Evolutionary conservation across 2,888 invertebrate genomes (phyloP).

Genomic region (Dusona sp.): DNA sequence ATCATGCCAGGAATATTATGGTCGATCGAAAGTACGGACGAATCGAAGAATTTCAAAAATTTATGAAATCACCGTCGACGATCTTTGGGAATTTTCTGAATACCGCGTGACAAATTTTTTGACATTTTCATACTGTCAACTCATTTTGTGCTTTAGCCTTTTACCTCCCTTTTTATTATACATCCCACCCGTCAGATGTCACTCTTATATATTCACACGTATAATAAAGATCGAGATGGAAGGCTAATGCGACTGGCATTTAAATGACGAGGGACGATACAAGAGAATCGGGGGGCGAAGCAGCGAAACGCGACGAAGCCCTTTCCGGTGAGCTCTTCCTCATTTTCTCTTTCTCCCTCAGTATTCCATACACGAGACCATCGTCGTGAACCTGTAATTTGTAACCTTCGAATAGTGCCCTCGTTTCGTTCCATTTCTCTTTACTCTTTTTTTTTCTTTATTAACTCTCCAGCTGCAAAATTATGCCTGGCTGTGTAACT

Average conservation of each 20-base stretch:
- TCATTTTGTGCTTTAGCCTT: conserved; percentile 34
- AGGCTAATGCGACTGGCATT: conserved; percentile 77
- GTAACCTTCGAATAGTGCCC: conserved; percentile 59
- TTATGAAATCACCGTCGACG: conserved; percentile 15
- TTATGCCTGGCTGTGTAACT: conserved; percentile 16
- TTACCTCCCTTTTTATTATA: conserved; percentile 23
- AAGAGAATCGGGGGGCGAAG: conserved; percentile 68
- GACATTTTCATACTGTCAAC: conserved; percentile 33
- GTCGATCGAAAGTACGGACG: not conserved
- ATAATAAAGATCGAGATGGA: conserved; percentile 38
- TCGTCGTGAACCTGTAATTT: conserved; percentile 58
- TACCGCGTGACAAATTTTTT: conserved; percentile 32
- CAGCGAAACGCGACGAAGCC: conserved; percentile 75
- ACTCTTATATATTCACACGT: conserved; percentile 17
- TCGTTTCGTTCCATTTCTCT: conserved; percentile 46
- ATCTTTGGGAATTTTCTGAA: not conserved
- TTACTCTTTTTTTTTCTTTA: conserved; percentile 5
- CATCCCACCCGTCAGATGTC: conserved; percentile 30
- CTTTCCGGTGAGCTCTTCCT: conserved; percentile 61
- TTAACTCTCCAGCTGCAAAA: conserved; percentile 29
- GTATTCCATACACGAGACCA: conserved; percentile 17
- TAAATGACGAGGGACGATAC: conserved; percentile 78
- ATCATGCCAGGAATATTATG: not conserved
- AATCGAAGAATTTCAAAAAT: not conserved
- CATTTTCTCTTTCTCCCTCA: conserved; percentile 39